A percentile compares a stretch with the other conserved stretches of the same genome.
Conservation (phyloP, 2,888 invertebrate species). For the Pseudococcus viburni region DNA sequence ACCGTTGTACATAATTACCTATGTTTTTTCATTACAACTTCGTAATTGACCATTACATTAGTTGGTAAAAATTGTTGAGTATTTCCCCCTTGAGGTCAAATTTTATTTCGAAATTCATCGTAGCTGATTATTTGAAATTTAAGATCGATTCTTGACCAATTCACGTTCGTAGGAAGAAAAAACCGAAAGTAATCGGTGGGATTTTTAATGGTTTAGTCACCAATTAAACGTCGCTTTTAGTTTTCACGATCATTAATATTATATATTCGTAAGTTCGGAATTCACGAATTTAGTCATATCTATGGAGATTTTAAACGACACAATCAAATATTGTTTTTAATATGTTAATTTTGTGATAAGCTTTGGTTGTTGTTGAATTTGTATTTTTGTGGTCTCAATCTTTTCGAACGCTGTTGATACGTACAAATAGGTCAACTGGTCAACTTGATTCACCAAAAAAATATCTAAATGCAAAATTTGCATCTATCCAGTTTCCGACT, state of each 20-base stretch:
- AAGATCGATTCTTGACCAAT: background rate
- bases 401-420: background rate
- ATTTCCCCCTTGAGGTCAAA: background rate
- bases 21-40: background rate
- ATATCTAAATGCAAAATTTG: background rate
- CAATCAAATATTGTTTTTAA: background rate
- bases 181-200: background rate
- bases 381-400: background rate
- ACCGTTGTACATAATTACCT: background rate
- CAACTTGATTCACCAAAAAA: background rate
- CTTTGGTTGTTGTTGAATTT: background rate
- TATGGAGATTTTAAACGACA: background rate
- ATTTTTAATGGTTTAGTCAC: background rate
- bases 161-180: background rate
- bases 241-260: background rate
- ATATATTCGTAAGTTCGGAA: background rate
- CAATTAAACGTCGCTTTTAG: background rate
- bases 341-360: background rate
- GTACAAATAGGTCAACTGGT: background rate
- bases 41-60: background rate
- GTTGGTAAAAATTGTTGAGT: background rate
- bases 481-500: background rate
- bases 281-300: background rate
- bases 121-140: background rate
- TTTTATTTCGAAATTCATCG: background rate